Conservation (phyloP, 1,140 invertebrate genomes). For the Trichoplusia ni region DNA sequence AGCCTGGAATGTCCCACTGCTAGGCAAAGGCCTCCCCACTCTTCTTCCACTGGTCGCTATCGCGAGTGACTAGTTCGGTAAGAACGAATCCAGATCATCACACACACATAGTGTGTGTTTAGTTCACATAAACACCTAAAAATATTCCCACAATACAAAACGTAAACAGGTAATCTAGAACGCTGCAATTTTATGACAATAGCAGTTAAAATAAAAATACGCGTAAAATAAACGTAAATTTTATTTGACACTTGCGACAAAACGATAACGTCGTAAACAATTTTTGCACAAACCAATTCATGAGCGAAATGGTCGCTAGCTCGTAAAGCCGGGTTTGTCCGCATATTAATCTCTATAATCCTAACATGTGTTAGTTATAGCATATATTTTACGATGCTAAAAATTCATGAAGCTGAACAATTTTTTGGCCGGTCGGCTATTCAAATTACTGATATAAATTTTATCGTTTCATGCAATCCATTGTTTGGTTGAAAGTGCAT, state of each 20-base stretch:
- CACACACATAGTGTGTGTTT: too few relatives aligned
- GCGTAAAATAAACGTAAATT: not conserved
- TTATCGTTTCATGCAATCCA: not conserved
- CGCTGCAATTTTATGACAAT: too few relatives aligned
- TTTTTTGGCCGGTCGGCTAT: not conserved
- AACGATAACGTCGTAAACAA: constrained; percentile 3
- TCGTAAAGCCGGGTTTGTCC: constrained; percentile 21
- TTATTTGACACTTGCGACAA: not conserved
- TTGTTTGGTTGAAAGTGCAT: not conserved
- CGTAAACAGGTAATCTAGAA: too few relatives aligned
- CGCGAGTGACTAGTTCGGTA: too few relatives aligned
- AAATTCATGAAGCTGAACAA: constrained; percentile 9
- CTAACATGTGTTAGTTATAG: constrained; percentile 15
- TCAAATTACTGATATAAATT: constrained; percentile 4
- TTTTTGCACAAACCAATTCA: constrained; percentile 10
- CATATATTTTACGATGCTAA: constrained; percentile 5
- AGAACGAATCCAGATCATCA: too few relatives aligned
- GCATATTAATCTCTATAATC: constrained; percentile 15
- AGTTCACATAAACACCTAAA: too few relatives aligned
- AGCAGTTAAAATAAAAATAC: too few relatives aligned
- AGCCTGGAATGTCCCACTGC: too few relatives aligned
- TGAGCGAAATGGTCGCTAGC: constrained; percentile 1
- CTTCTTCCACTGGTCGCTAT: too few relatives aligned
- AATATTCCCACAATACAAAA: too few relatives aligned
- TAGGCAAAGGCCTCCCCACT: too few relatives aligned